Evolutionary conservation across 2,113 vertebrate genomes (phyloP).

Genomic region (Cynopterus brachyotis): DNA sequence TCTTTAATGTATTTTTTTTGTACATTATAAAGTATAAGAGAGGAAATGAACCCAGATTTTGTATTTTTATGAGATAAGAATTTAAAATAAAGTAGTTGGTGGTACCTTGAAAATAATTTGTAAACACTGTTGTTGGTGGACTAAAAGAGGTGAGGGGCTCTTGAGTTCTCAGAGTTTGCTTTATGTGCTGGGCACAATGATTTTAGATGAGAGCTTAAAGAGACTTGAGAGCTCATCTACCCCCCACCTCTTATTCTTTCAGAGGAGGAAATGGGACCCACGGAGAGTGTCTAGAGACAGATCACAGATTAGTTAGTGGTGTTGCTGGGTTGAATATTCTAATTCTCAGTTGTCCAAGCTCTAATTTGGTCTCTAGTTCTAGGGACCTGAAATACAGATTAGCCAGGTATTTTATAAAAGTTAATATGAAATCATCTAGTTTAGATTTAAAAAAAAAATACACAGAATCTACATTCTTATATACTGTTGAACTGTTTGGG

Average conservation of each 20-base stretch:
- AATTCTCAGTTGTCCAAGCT: not conserved
- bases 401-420: not conserved
- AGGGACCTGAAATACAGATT: constrained; percentile 15
- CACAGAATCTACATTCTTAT: not conserved
- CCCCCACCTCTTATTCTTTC: not conserved
- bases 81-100: constrained; percentile 6
- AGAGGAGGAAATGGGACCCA: not conserved
- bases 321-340: not conserved
- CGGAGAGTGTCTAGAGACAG: not conserved
- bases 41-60: not conserved
- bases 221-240: not conserved
- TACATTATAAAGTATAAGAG: not conserved
- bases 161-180: not conserved
- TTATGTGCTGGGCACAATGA: not conserved
- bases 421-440: not conserved
- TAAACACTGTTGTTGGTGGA: not conserved
- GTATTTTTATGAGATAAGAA: not conserved
- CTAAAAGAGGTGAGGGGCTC: not conserved
- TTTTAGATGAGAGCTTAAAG: not conserved
- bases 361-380: not conserved
- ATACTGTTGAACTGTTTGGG: not conserved
- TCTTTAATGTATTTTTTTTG: not conserved
- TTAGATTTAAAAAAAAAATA: not conserved
- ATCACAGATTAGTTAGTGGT: not conserved
- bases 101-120: not conserved